Evolutionary conservation across 1,140 invertebrate species (phyloP), one percentile per base, ranked within the genome.

Genomic region (Platyura marginata): DNA sequence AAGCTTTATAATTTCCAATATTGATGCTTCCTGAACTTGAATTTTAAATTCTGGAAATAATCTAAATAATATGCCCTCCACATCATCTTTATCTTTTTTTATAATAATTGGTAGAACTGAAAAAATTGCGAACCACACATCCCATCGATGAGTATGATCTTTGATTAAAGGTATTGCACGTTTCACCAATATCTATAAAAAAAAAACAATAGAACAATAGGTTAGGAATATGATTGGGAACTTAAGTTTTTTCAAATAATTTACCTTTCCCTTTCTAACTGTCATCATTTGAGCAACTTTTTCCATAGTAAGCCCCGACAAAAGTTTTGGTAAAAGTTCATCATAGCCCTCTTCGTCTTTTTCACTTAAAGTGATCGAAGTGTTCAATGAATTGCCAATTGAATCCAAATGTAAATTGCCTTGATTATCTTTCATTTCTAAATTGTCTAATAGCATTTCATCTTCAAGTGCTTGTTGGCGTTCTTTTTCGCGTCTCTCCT

Each of bases 201-300:
- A 36, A 46, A 49, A 43, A 8, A 18, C n/a, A 6, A 21, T 11
- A 38, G 23, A 40, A 19, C 22, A 41, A 19, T 34, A n/a, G 34
- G 21, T 32, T 21, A n/a, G n/a, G n/a, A n/a, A n/a, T n/a, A n/a
- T n/a, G n/a, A n/a, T n/a, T n/a, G n/a, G n/a, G n/a, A n/a, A n/a
- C n/a, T n/a, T n/a, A n/a, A n/a, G n/a, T n/a, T n/a, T n/a, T n/a
- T n/a, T n/a, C n/a, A n/a, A n/a, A n/a, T n/a, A n/a, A 53, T 47
- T 54, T 55, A 79, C 77, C 66, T 78, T 76, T 54, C 79, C 80
- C 52, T 83, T 83, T 45, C 79, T 67, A 40, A 81, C 75, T 49
- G 70, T 72, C 47, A 82, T 58, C 65, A 79, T 72, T 49, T 71
- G 70, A 8, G 68, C 55, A 46, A 81, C 64, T 52, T 79, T 70